Base-by-base conservation (phyloP, 2,888 invertebrate genomes). In the Acanthosepion pharaonis region DNA sequence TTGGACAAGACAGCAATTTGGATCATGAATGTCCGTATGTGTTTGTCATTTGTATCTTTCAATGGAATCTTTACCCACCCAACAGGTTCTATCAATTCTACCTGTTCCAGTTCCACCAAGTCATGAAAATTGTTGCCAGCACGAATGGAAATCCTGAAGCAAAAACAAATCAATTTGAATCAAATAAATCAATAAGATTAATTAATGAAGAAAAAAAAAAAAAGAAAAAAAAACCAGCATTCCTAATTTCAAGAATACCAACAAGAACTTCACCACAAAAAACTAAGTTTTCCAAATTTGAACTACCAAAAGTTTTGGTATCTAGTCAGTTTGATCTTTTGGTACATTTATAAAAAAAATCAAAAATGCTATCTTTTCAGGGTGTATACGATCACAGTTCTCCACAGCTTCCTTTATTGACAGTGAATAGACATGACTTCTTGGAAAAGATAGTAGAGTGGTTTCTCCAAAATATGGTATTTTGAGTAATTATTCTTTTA, bases 111-210 rank as follows among this genome's bases (percentile, higher is more conserved):
- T 97, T 99, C 99, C 97, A 99, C 99, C 64, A 99, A 98, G 98
- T 99, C 99, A 98, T 99, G 99, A 97, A 99, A 99, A 97, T 99
- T 99, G 94, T 99, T 99, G 23, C 99, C 99, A 49, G 99, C 99
- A 96, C 99, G 98, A 18, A 97, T 96, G 42, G 97, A 97, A 33
- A 97, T 95, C 95, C 97, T 97, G 96, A 53, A 95, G 95, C 93
- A 33, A 94, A 94, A 95, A 95, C 18, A 51, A 51, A 51, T 51
- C 51, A 51, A 51, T 51, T 51, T 51, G 6, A 51, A 51, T 51
- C 51, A 51, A 51, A 18, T 55, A 18, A 15, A 55, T 20, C 20
- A 55, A 55, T 55, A 55, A 55, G 3, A 55, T 23, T 42, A 25
- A 92, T 92, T 15, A 9, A 48, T 6, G 25, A 33, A 92, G 23